Conservation (phyloP, 1,140 invertebrate species). For the Aphaenogaster ashmeadi region DNA sequence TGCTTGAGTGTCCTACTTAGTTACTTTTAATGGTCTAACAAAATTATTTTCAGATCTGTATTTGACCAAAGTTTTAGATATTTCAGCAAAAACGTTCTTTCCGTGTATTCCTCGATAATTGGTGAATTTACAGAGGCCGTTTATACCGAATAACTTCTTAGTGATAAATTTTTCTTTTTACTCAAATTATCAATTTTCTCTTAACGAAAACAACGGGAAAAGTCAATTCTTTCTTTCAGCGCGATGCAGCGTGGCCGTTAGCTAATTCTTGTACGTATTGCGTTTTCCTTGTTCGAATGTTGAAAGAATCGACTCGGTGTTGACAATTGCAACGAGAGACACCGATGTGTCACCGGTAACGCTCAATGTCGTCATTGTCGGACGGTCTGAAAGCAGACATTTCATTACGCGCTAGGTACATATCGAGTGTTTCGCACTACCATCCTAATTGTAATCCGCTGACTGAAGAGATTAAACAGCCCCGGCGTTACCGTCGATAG, state of each 20-base stretch:
- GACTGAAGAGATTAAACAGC: constrained; percentile 45
- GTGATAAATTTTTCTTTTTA: not conserved
- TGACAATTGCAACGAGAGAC: constrained; percentile 6
- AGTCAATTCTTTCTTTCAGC: not conserved
- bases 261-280: constrained; percentile 37
- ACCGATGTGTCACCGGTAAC: not conserved
- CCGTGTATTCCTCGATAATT: not conserved
- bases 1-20: too few relatives aligned
- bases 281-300: constrained; percentile 14
- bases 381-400: constrained; percentile 37
- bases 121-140: not conserved
- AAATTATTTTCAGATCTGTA: too few relatives aligned
- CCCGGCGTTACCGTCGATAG: constrained; percentile 14
- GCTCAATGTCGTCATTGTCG: constrained; percentile 44
- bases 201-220: not conserved
- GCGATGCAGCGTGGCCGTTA: not conserved
- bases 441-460: constrained; percentile 69
- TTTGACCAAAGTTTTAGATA: too few relatives aligned
- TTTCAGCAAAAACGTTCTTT: too few relatives aligned
- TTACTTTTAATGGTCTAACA: too few relatives aligned
- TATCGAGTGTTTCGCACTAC: constrained; percentile 62
- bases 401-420: constrained; percentile 46
- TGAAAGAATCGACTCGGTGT: constrained; percentile 12
- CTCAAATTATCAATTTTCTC: not conserved
- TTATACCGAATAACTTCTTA: not conserved